Base-by-base conservation (phyloP, 2,113 vertebrate species). In the Laterallus jamaicensis region DNA sequence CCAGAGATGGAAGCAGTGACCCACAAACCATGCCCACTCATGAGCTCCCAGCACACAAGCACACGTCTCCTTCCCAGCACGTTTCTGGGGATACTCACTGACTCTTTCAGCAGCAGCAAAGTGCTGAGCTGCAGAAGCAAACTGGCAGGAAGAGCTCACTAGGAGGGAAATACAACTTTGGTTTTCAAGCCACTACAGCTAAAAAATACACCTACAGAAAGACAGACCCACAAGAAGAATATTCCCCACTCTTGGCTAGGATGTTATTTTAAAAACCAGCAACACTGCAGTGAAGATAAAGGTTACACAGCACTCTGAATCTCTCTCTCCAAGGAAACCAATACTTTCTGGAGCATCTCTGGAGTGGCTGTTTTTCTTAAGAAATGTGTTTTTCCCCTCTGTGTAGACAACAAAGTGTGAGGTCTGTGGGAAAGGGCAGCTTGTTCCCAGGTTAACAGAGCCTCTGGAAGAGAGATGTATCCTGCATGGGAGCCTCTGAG, bases 281-380 rank as follows among this genome's bases (percentile, higher is more conserved):
- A 74, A 19, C 17, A 26, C 9, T 0, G 0, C 6, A 3, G 6
- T 31, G 39, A 70, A 79, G 54, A 21, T 12, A 85, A 73, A 88
- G 78, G 70, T 85, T 80, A 49, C 12, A 6, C 35, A 10, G 67
- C 47, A 25, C 26, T 82, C 21, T 40, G 40, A n/a, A n/a, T 37
- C 9, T 28, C 67, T 14, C 28, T 85, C 82, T 47, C 42, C 35
- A 31, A 70, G 80, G 68, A 73, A 62, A 37, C 4, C 2, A 13
- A 10, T 35, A 18, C 7, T 9, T 58, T 50, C 26, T 69, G 73
- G 74, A 70, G 81, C 11, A 54, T 18, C 64, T 77, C 28, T 67
- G 71, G 79, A 70, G 40, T 67, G 37, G 31, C 15, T 58, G 8
- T 75, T 90, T 47, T 75, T 58, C 39, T 71, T n/a, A 74, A 54